Evolutionary conservation across 1,140 invertebrate genomes (phyloP), one percentile per base, ranked within the genome.

Genomic region (Rhyacophila brunnea): DNA sequence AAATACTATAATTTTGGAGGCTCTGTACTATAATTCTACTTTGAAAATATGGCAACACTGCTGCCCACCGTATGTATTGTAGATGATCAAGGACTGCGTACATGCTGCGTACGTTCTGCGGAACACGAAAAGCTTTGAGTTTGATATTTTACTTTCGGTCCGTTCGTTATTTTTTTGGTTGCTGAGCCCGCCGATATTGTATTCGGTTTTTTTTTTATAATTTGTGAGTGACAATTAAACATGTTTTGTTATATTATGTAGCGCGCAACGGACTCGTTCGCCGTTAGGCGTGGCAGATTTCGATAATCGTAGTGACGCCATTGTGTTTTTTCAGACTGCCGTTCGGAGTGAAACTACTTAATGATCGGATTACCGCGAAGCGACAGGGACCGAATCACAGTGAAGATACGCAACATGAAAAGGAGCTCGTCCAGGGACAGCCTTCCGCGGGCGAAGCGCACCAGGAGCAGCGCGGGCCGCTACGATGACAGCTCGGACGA

Each of bases 401-500:
- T 90, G 79, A 88, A 89, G 82, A 89, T 90, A 73, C 88, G 87
- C 79, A 90, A 90, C 78, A 92, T 91, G 89, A 92, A 91, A 80
- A 83, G 89, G 66, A 92, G 89, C 81, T 89, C 88, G 66, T 90
- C 89, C 70, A 84, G 90, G 70, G 88, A 91, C 71, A 89, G 89
- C 66, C 87, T 87, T 68, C 84, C 87, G 71, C 81, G 88, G 65
- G 90, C 87, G 60, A 92, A 91, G 69, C 76, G 87, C 62, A 88
- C 86, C 62, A 82, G 88, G 63, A 89, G 87, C 66, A 89, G 87
- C 68, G 87, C 92, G 76, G 90, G 90, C 65, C 83, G 91, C 69
- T 91, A 91, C 72, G 90, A 93, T 68, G 91, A 92, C 72, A 90
- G 89, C 62, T 92, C 90, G 1, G 91, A 92, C 62, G 91, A 94